Percentiles rank a stretch among this genome's conserved stretches.
These are phyloP conservation scores for Rachycentron canadum DNA, from an alignment of 2,797 vertebrate species.

Conservation along the genomic window DNA sequence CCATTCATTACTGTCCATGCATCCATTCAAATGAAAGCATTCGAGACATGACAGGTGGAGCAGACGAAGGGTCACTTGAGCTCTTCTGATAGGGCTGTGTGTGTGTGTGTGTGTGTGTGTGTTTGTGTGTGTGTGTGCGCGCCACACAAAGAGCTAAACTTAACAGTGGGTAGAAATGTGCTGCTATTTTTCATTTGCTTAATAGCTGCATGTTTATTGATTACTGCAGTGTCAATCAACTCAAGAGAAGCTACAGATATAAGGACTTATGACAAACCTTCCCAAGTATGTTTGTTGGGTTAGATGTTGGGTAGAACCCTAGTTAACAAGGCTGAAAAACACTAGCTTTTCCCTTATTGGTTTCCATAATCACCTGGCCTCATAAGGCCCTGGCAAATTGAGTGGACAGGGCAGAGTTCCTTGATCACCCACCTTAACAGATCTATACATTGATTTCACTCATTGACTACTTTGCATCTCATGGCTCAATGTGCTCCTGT, in stretches of 20 bases:
- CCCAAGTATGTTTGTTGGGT: neutral
- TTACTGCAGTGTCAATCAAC: neutral
- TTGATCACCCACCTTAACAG: slow-evolving; percentile 65
- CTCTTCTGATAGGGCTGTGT: no score
- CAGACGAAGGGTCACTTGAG: no score
- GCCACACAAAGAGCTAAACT: no score
- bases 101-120: no score
- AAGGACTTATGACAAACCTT: neutral
- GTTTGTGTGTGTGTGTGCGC: no score
- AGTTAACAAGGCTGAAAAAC: slow-evolving; percentile 62
- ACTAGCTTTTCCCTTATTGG: slow-evolving; percentile 41
- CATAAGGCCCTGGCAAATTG: slow-evolving; percentile 56
- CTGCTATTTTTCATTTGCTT: no score
- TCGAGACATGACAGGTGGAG: neutral
- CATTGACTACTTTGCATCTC: slow-evolving; percentile 76
- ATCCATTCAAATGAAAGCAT: no score
- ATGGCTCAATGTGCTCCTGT: slow-evolving; percentile 63
- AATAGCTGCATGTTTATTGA: neutral
- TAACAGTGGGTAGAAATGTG: neutral
- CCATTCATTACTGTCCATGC: no score
- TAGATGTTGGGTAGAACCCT: neutral
- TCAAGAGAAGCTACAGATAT: neutral
- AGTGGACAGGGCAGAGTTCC: slow-evolving; percentile 56
- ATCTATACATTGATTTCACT: slow-evolving; percentile 77
- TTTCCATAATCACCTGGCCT: slow-evolving; percentile 64